Percentiles rank a stretch among this genome's conserved stretches.
phyloP scores from a whole-genome alignment of 2,797 vertebrate species.

The Pipistrellus kuhlii region DNA sequence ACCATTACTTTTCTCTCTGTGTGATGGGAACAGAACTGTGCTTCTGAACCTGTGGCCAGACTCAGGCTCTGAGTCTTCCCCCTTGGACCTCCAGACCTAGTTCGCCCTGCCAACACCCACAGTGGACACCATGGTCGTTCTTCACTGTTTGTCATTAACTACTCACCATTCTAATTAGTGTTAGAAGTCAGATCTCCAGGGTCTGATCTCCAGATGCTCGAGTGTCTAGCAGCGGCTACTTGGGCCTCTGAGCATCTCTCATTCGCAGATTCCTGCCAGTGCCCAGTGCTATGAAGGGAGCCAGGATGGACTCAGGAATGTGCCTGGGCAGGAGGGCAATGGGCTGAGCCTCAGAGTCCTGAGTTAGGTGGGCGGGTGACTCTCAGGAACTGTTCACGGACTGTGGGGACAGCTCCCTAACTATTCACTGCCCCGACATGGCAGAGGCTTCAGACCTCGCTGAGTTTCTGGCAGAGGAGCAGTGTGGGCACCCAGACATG shows the following conservation, averaged over 20 bases:
- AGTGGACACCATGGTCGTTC: background rate
- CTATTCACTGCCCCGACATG: background rate
- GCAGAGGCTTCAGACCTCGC: background rate
- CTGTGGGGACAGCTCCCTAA: background rate
- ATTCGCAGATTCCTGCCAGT: background rate
- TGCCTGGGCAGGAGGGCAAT: background rate
- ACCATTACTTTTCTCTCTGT: background rate
- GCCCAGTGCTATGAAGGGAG: background rate
- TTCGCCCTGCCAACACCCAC: background rate
- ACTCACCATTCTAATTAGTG: background rate
- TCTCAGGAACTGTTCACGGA: background rate
- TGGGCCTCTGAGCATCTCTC: background rate
- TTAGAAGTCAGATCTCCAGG: background rate
- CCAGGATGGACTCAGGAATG: background rate
- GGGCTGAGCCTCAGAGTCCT: background rate
- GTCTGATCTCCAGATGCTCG: too few relatives aligned
- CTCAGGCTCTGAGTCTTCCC: background rate
- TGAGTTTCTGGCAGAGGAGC: background rate
- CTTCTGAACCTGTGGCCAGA: background rate
- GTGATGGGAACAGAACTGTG: background rate
- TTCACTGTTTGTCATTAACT: background rate
- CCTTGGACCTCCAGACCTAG: background rate
- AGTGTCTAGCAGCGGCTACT: background rate
- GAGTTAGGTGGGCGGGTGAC: background rate
- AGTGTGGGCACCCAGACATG: rapidly evolving